A percentile compares a stretch with the other conserved stretches of the same genome.
Conservation (phyloP, 2,113 vertebrate genomes). For the Eolophus roseicapilla region DNA sequence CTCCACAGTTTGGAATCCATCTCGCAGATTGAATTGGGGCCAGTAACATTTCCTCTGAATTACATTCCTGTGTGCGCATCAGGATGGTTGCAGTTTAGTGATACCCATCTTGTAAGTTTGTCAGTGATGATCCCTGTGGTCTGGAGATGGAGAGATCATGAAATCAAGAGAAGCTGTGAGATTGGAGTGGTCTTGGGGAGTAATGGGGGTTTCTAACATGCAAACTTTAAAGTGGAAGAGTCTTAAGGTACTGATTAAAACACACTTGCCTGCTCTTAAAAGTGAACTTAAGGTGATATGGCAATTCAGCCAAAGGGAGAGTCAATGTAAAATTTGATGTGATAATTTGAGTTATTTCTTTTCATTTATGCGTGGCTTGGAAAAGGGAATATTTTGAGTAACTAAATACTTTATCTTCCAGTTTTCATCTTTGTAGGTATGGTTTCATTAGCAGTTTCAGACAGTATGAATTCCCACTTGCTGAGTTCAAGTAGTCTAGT, state of each 20-base stretch:
- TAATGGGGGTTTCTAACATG: rapidly evolving
- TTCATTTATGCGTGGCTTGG: neutral
- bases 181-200: rapidly evolving
- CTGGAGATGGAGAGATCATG: too few relatives aligned
- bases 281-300: too few relatives aligned
- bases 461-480: neutral
- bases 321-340: too few relatives aligned
- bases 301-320: too few relatives aligned
- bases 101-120: neutral
- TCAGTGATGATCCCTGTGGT: too few relatives aligned
- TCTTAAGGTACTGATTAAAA: neutral
- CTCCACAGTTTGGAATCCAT: neutral
- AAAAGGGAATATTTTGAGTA: neutral
- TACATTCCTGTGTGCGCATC: neutral
- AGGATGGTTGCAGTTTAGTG: neutral
- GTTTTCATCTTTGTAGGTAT: neutral
- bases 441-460: neutral
- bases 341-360: neutral
- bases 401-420: neutral
- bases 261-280: too few relatives aligned
- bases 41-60: neutral
- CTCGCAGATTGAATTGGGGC: neutral
- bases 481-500: neutral
- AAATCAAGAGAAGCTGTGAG: too few relatives aligned
- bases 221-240: neutral